Evolutionary conservation across 1,140 invertebrate species (phyloP), one percentile per base, ranked within the genome.

Genomic region (Drosophila trapezifrons): DNA sequence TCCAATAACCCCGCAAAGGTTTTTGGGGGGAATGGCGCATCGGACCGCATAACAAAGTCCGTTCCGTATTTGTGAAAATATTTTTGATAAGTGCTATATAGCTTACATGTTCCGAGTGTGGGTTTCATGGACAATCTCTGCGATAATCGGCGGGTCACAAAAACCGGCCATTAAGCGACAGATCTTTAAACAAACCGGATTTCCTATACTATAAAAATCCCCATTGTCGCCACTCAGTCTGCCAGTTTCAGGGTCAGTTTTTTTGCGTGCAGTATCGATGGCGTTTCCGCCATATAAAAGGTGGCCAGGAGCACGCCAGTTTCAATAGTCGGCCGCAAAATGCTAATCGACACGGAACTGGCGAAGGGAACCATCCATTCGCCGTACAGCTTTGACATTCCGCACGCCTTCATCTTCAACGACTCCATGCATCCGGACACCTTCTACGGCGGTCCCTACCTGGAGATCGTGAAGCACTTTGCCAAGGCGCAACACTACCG

Each of bases 1-100:
- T 87, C 79, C 72, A 83, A 87, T 86, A 87, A 86, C 78, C 67
- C 47, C 32, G 47, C 55, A 87, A 87, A 86, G 81, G 62, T 57
- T 72, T 64, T 25, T n/a, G n/a, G n/a, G 27, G 62, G 43, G 22
- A 71, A 81, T 55, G 81, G 65, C 37, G 72, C 51, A 70, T 58
- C 77, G 64, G 65, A 62, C 63, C 56, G 67, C 77, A 29, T 75
- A 81, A 69, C 76, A 79, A 62, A 79, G 58, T 66, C 65, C 47
- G 17, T 32, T 51, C 45, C 25, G 65, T 56, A 55, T 72, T 76
- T 67, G 58, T 32, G 65, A 59, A 69, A 62, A 72, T 67, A 80
- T 80, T 77, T 69, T 73, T 51, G 37, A 73, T 51, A 62, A 71
- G 38, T 71, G 58, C 35, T 43, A 38, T 74, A 75, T 55, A 57